phyloP scores from a whole-genome alignment of 2,888 invertebrate species.

The Gymnoscelis rufifasciata region DNA sequence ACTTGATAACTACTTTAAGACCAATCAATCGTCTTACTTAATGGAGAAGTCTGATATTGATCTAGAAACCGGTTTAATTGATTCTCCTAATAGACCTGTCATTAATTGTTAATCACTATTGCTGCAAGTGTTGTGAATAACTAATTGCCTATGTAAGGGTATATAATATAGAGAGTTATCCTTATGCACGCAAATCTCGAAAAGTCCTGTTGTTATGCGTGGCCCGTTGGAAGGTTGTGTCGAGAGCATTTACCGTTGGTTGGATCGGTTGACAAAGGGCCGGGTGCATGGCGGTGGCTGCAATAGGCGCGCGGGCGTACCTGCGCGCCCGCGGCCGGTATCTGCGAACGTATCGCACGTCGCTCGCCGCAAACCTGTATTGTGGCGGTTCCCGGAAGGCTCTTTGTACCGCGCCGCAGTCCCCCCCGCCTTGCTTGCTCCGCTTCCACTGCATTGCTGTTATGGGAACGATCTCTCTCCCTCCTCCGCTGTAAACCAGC shows the following conservation, averaged over 20 bases:
- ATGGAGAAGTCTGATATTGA: constrained; percentile 7
- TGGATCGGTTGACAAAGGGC: constrained; percentile 62
- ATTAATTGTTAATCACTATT: constrained; percentile 1
- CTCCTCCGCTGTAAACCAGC: constrained; percentile 33
- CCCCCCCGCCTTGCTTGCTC: constrained; percentile 39
- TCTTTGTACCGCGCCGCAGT: constrained; percentile 69
- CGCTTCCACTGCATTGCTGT: constrained; percentile 39
- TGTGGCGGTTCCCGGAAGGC: constrained; percentile 76
- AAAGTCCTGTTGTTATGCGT: background rate
- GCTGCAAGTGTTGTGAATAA: constrained; percentile 1
- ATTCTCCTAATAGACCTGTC: background rate
- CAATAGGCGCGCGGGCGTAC: constrained; percentile 45
- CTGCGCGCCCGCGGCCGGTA: constrained; percentile 60
- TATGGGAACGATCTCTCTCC: constrained; percentile 48
- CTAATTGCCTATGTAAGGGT: constrained; percentile 1
- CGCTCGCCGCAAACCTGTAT: constrained; percentile 76
- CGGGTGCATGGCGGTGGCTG: constrained; percentile 25
- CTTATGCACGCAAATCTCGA: background rate
- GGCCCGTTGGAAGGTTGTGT: background rate
- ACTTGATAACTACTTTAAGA: background rate
- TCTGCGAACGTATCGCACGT: constrained; percentile 78
- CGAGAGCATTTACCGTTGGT: constrained; percentile 45
- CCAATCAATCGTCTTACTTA: constrained; percentile 6
- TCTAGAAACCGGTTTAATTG: constrained; percentile 6
- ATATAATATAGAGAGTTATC: no score